phyloP scores from a whole-genome alignment of 2,113 vertebrate species.

The Amblyornis subalaris region DNA sequence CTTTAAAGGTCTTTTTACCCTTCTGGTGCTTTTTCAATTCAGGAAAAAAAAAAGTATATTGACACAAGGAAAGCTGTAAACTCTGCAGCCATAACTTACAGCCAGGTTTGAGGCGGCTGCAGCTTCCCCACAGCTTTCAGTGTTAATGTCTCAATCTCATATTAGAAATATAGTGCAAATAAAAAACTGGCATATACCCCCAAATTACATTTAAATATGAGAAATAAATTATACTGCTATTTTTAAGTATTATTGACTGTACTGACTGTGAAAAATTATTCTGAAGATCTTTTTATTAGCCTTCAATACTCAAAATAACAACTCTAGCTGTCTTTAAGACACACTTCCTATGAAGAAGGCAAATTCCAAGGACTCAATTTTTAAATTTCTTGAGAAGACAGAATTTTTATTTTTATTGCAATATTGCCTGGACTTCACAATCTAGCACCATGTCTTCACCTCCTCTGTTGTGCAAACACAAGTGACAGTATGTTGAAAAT shows the following conservation, averaged over 20 bases:
- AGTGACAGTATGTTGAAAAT: background rate
- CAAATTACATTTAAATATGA: background rate
- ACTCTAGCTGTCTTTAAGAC: background rate
- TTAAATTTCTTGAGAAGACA: background rate
- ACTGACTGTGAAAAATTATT: background rate
- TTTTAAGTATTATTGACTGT: background rate
- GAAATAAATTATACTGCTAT: background rate
- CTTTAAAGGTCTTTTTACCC: background rate
- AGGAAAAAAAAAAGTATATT: background rate
- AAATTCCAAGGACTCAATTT: background rate
- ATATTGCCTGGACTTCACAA: background rate
- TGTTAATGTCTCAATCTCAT: background rate
- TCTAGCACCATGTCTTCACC: background rate
- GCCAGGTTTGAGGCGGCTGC: background rate
- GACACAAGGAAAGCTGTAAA: background rate
- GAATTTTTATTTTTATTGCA: background rate
- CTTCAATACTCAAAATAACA: background rate
- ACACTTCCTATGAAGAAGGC: background rate
- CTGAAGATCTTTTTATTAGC: background rate
- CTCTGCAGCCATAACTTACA: background rate
- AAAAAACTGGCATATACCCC: background rate
- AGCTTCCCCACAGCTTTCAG: background rate
- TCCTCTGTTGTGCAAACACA: background rate
- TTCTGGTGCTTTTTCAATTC: background rate
- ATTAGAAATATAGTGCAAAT: background rate